A percentile compares a stretch with the other conserved stretches of the same genome.
Evolutionary conservation across 2,113 vertebrate species (phyloP).

Genomic region (Lepus americanus): DNA sequence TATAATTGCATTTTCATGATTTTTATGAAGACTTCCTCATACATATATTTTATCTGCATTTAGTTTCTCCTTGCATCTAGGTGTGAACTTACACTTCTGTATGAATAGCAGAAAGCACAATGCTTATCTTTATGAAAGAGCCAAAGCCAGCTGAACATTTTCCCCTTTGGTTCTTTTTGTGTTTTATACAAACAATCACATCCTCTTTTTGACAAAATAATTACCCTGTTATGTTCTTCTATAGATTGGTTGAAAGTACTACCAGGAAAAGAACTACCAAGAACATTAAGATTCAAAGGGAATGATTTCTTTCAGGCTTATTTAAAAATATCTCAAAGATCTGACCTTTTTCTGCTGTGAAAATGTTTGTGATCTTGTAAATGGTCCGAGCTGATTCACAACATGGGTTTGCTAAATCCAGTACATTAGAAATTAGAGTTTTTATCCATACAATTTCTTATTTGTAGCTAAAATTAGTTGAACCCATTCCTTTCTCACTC

Average conservation of each 20-base stretch:
- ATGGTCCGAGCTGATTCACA: neutral
- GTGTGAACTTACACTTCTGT: slow-evolving; percentile 53
- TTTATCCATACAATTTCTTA: neutral
- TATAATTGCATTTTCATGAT: too few relatives aligned
- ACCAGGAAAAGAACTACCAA: neutral
- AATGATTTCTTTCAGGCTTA: neutral
- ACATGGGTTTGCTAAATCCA: neutral
- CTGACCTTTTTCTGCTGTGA: slow-evolving; percentile 10
- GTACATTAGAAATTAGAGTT: neutral
- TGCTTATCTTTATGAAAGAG: slow-evolving; percentile 53
- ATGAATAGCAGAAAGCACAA: neutral
- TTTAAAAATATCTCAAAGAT: slow-evolving; percentile 40
- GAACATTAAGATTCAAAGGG: neutral
- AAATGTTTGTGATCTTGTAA: neutral
- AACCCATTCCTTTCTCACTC: neutral
- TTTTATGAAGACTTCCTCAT: too few relatives aligned
- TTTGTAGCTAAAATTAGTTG: neutral
- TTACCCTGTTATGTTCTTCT: slow-evolving; percentile 26
- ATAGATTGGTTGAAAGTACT: neutral
- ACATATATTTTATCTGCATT: too few relatives aligned
- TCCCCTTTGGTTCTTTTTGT: neutral
- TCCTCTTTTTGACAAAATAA: slow-evolving; percentile 17
- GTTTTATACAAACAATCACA: neutral
- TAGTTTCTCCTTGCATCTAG: neutral
- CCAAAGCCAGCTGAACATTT: neutral